Conservation (phyloP, 2,797 vertebrate genomes). For the Erithacus rubecula region DNA sequence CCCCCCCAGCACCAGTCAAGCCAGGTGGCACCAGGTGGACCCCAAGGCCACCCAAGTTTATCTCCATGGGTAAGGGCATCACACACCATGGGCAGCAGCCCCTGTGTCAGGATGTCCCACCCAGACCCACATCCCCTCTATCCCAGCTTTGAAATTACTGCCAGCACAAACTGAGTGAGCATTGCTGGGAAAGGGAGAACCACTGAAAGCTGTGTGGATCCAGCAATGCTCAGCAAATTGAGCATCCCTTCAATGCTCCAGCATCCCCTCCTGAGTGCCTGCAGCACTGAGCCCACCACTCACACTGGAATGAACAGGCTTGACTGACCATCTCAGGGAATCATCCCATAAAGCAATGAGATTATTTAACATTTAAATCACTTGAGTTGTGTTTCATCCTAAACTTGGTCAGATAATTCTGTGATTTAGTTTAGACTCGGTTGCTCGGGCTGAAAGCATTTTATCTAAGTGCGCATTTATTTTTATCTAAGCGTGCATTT, state of each 20-base stretch:
- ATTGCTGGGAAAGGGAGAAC: neutral
- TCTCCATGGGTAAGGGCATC: neutral
- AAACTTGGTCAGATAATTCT: neutral
- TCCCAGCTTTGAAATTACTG: neutral
- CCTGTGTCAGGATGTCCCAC: fast-evolving
- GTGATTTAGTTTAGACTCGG: neutral
- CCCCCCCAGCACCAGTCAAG: fast-evolving
- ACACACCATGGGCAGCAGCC: neutral
- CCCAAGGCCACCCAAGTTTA: neutral
- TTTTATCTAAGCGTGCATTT: neutral
- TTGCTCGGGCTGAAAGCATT: neutral
- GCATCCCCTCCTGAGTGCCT: neutral
- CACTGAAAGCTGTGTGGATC: fast-evolving
- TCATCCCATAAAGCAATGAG: neutral
- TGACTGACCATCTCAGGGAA: neutral
- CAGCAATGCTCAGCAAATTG: neutral
- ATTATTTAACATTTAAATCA: neutral
- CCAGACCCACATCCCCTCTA: fast-evolving
- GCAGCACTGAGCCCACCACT: neutral
- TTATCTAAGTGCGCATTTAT: neutral
- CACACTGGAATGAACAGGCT: neutral
- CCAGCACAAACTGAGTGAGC: neutral
- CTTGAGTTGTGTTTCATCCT: neutral
- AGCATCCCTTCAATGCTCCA: too few species aligned
- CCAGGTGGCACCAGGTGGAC: fast-evolving